Conservation (phyloP, 2,113 vertebrate genomes). For the Cebidichthys violaceus region DNA sequence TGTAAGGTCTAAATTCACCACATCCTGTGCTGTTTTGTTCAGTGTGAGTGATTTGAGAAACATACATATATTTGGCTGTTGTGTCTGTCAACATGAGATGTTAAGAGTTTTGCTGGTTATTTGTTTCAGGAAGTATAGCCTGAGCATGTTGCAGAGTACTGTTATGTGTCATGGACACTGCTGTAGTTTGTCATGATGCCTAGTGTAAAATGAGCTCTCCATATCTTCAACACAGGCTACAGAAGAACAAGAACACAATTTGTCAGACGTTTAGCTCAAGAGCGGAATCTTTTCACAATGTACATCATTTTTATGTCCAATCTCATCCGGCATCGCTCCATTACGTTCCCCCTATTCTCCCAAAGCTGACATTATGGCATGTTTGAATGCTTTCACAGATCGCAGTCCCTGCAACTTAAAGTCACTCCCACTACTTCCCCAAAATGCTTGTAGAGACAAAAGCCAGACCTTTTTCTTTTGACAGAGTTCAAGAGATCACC, state of each 20-base stretch:
- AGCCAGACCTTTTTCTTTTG: slow-evolving; percentile 70
- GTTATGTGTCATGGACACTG: slow-evolving; percentile 3
- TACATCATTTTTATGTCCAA: slow-evolving; percentile 32
- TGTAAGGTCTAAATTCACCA: not conserved
- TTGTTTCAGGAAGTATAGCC: slow-evolving; percentile 14
- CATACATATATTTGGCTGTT: slow-evolving; percentile 16
- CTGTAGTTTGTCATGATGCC: slow-evolving; percentile 5
- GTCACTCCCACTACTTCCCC: slow-evolving; percentile 62
- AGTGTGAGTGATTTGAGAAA: slow-evolving; percentile 24
- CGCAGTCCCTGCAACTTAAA: slow-evolving; percentile 46
- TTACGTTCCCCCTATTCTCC: not conserved
- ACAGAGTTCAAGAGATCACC: slow-evolving; percentile 77
- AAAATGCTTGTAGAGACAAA: slow-evolving; percentile 69
- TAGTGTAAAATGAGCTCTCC: slow-evolving; percentile 23
- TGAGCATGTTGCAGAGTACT: not conserved
- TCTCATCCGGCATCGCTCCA: slow-evolving; percentile 16
- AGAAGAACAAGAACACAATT: slow-evolving; percentile 47
- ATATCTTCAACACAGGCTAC: slow-evolving; percentile 37
- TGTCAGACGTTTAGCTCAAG: slow-evolving; percentile 37
- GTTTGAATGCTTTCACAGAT: slow-evolving; percentile 64
- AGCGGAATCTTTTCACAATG: slow-evolving; percentile 20
- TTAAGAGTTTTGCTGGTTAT: not conserved
- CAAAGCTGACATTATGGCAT: slow-evolving; percentile 33
- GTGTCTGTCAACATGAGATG: not conserved
- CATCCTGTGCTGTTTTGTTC: slow-evolving; percentile 4